Conservation (phyloP, 1,140 invertebrate species). For the Lepidostoma basale region DNA sequence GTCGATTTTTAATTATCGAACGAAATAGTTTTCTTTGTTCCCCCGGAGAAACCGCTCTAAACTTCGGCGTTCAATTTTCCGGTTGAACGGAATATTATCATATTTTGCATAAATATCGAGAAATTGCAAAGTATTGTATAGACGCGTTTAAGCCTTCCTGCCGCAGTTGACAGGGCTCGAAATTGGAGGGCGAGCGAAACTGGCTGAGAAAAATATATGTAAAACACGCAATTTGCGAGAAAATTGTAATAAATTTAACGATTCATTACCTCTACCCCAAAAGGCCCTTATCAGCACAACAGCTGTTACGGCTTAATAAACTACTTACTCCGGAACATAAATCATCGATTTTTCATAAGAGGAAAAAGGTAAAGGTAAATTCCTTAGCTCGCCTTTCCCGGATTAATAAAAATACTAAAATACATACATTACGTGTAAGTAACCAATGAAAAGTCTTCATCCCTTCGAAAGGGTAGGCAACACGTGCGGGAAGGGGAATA, state of each 20-base stretch:
- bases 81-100: background rate
- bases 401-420: constrained; percentile 13
- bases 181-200: background rate
- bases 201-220: background rate
- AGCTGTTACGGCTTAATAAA: background rate
- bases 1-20: constrained; percentile 40
- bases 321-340: background rate
- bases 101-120: background rate
- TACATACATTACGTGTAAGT: constrained; percentile 1
- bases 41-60: background rate
- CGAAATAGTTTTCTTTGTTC: constrained; percentile 45
- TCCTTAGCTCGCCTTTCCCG: background rate
- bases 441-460: constrained; percentile 1
- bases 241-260: background rate
- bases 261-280: background rate
- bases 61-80: background rate
- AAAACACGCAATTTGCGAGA: background rate
- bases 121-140: background rate
- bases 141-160: too few relatives aligned
- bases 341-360: constrained; percentile 1
- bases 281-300: too few relatives aligned
- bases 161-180: background rate
- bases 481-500: background rate
- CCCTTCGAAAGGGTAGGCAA: background rate
- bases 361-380: background rate